Conservation (phyloP, 2,888 invertebrate species). For the Leptopilina myrica region DNA sequence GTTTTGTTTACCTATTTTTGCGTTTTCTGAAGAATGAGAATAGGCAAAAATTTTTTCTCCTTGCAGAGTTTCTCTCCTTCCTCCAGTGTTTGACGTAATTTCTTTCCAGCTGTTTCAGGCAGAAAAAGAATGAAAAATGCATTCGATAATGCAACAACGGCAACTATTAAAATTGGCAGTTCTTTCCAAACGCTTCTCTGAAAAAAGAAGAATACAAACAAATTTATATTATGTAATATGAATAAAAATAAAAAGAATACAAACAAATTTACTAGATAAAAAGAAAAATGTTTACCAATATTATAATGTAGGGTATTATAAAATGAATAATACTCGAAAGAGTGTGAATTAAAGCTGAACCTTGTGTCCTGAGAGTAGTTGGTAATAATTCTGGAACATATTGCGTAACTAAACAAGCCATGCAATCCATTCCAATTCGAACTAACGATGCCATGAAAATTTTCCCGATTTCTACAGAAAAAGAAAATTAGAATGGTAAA, state of each 20-base stretch:
- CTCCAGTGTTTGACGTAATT: background rate
- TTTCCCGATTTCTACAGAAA: background rate
- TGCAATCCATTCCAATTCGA: background rate
- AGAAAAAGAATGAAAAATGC: background rate
- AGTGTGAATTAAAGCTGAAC: background rate
- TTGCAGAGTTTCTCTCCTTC: background rate
- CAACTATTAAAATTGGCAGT: conserved; percentile 3
- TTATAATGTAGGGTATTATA: background rate
- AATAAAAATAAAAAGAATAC: too few species aligned
- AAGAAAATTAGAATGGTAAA: background rate
- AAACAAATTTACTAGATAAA: background rate
- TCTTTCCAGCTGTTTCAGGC: conserved; percentile 2
- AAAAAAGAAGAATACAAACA: background rate
- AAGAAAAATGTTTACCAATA: background rate
- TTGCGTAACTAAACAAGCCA: background rate
- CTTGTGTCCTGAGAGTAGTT: background rate
- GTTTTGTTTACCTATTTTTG: too few species aligned
- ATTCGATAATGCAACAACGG: background rate
- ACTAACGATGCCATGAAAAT: background rate
- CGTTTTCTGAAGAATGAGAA: background rate
- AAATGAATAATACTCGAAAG: background rate
- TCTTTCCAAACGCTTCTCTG: background rate
- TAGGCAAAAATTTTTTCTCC: background rate
- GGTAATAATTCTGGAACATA: conserved; percentile 4
- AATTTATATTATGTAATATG: background rate